phyloP scores from a whole-genome alignment of 2,888 invertebrate genomes.

The Himalopsyche japonica region DNA sequence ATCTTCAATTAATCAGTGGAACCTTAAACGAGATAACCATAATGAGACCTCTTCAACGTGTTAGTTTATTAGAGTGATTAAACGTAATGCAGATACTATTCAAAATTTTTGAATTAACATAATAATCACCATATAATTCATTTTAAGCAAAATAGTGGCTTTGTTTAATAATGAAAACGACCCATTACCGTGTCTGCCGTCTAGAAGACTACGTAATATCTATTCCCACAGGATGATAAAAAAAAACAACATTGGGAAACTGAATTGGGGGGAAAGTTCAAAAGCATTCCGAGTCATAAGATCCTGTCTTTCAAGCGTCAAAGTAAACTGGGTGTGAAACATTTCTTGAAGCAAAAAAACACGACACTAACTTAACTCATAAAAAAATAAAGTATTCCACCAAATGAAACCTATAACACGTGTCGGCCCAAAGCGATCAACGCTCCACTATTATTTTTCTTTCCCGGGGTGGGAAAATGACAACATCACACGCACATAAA shows the following conservation, averaged over 20 bases:
- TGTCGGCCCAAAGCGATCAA: neutral
- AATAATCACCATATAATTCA: too few species aligned
- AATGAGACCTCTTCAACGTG: too few species aligned
- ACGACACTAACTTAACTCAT: neutral
- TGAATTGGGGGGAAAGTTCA: neutral
- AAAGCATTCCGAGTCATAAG: neutral
- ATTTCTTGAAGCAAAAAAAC: neutral
- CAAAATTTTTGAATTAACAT: too few species aligned
- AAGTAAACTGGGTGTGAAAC: neutral
- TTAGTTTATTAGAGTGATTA: too few species aligned
- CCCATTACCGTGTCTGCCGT: too few species aligned
- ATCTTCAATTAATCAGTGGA: too few species aligned
- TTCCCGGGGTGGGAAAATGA: neutral
- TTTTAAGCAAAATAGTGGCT: too few species aligned
- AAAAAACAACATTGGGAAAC: too few species aligned
- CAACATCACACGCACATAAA: neutral
- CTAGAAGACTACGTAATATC: too few species aligned
- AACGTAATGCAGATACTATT: too few species aligned
- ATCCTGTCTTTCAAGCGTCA: neutral
- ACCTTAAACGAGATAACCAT: too few species aligned
- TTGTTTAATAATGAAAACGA: too few species aligned
- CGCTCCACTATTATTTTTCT: neutral
- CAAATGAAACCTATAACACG: neutral
- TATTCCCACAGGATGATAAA: neutral
- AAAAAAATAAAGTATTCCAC: neutral